A percentile compares a stretch with the other conserved stretches of the same genome.
phyloP scores from a whole-genome alignment of 2,113 vertebrate species.

The Pongo abelii region DNA sequence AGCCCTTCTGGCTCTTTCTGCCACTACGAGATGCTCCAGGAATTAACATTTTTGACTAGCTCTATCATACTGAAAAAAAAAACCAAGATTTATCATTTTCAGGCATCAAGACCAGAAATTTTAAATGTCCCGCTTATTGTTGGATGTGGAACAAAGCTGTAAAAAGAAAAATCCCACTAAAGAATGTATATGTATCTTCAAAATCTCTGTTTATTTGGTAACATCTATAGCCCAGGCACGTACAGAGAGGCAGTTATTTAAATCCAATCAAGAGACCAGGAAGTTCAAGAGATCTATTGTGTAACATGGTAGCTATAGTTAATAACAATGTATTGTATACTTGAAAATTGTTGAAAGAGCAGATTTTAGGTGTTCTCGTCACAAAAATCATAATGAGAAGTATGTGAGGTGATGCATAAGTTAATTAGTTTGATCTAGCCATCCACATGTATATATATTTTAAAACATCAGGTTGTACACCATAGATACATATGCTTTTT shows the following conservation, averaged over 20 bases:
- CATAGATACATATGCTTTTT: background rate
- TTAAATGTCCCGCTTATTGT: background rate
- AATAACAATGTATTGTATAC: background rate
- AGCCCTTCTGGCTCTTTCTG: background rate
- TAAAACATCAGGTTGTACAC: background rate
- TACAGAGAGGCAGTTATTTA: background rate
- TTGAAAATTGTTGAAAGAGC: background rate
- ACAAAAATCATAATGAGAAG: background rate
- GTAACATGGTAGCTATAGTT: background rate
- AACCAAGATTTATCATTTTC: slow-evolving; percentile 3
- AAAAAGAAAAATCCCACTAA: background rate
- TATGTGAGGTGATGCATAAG: background rate
- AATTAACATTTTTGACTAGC: background rate
- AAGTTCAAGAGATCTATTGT: background rate
- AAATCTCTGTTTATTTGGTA: background rate
- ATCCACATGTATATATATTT: background rate
- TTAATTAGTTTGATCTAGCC: background rate
- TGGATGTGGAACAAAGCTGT: background rate
- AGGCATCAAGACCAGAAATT: background rate
- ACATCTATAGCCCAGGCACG: background rate
- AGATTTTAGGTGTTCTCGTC: background rate
- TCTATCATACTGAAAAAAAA: background rate
- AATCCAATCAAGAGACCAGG: background rate
- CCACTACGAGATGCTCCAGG: background rate
- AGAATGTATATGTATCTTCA: background rate